Evolutionary conservation across 2,888 invertebrate genomes (phyloP), one percentile per base, ranked within the genome.

Genomic region (Saturnia pavonia): DNA sequence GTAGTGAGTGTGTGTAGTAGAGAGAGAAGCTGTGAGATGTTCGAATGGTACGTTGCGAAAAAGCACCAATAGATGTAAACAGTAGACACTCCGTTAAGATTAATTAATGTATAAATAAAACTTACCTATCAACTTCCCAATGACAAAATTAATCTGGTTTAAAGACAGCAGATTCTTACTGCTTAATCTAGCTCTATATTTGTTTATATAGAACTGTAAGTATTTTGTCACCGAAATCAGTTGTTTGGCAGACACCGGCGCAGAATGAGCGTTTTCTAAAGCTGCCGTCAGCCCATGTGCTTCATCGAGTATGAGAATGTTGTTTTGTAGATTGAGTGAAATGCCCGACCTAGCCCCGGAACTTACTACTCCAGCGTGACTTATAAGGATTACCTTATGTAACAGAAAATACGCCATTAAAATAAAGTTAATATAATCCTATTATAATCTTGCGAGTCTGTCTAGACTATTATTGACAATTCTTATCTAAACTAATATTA

Each of bases 281-380:
- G 99, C 97, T 74, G 99, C 98, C 14, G 99, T 91, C 1, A 99
- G 94, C 87, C 99, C 99, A 82, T 99, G 99, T 0, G 99, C 99
- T 89, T 99, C 99, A 85, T 99, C 99, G 25, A 98, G 94, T 72
- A 99, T 97, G 0, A 99, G 94, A 42, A 99, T 91, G 83, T 97
- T 97, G 77, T 96, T 95, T 79, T 96, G 95, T 1, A 95, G 80
- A 72, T 94, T 91, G 0, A 95, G 79, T 0, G 90, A 89, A 16
- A 90, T 79, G 0, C 94, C 94, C 0, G 90, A 84, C 6, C 94
- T 80, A 0, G 94, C 93, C 0, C 94, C 94, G 0, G 88, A 81
- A 71, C 91, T 92, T 0, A 92, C 93, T 71, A 94, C 87, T 4
- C 92, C 93, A 0, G 94, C 92, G 57, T 94, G 93, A 48, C 94